Conservation (phyloP, 2,113 vertebrate genomes). For the Noctilio leporinus region DNA sequence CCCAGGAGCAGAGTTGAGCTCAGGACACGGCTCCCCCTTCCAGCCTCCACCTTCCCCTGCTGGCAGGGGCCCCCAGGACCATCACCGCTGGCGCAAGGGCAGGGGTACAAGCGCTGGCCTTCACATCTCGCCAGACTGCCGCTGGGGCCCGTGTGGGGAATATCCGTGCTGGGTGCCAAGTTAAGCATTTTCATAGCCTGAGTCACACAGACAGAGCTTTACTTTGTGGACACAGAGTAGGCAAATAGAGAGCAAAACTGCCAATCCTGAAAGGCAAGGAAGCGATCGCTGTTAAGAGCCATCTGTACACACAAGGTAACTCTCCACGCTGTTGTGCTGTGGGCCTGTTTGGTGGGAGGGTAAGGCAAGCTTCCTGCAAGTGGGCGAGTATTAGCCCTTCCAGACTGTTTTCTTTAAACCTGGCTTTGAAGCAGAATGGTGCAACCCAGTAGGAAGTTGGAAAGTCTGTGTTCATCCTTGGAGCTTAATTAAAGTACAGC, state of each 20-base stretch:
- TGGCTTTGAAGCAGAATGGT: neutral
- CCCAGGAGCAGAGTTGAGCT: neutral
- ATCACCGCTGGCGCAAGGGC: neutral
- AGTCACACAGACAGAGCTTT: slow-evolving; percentile 2
- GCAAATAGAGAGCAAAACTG: neutral
- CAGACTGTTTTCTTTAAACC: neutral
- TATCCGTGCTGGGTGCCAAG: neutral
- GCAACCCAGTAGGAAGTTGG: neutral
- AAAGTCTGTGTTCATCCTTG: slow-evolving; percentile 49
- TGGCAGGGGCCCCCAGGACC: neutral
- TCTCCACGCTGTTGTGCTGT: accelerated
- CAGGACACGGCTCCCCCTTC: neutral
- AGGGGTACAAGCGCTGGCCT: neutral
- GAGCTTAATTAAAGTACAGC: slow-evolving; percentile 62
- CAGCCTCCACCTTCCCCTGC: neutral
- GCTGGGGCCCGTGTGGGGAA: neutral
- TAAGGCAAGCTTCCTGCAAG: neutral
- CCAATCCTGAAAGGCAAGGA: neutral
- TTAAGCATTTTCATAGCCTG: slow-evolving; percentile 14
- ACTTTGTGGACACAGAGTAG: neutral
- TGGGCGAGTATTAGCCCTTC: neutral
- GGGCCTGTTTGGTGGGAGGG: neutral
- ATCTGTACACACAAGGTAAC: accelerated
- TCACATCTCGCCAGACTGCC: neutral
- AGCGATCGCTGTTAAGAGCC: neutral